Evolutionary conservation across 2,797 vertebrate genomes (phyloP).

Genomic region (Coranthus polyacanthus): DNA sequence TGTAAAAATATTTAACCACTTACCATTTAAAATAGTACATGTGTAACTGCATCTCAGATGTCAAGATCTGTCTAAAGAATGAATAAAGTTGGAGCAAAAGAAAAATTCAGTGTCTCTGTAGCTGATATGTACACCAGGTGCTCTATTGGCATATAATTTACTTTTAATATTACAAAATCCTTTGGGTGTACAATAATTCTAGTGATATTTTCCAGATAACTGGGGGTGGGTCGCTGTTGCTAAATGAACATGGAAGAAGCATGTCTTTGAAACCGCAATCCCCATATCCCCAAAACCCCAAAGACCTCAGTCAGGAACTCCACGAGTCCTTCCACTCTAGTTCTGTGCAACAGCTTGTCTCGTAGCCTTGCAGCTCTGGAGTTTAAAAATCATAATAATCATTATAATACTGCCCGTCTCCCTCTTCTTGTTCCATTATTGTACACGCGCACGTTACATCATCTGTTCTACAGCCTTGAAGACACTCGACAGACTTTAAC

Average conservation of each 20-base stretch:
- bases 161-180: conserved; percentile 1
- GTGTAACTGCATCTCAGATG: no score
- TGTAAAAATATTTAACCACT: background rate
- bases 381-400: conserved; percentile 16
- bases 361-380: conserved; percentile 30
- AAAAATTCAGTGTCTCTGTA: background rate
- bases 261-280: conserved; percentile 35
- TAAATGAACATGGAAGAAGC: conserved; percentile 24
- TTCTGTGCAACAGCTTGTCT: no score
- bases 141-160: background rate
- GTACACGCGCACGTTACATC: conserved; percentile 51
- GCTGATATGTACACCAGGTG: background rate
- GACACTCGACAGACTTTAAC: conserved; percentile 12
- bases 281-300: conserved; percentile 17
- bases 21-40: no score
- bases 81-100: no score
- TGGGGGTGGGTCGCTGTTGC: conserved; percentile 8
- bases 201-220: conserved; percentile 11
- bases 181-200: background rate
- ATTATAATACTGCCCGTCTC: conserved; percentile 1
- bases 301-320: conserved; percentile 20
- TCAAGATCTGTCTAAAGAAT: no score
- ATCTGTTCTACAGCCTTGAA: conserved; percentile 40
- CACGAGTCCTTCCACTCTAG: background rate
- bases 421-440: conserved; percentile 20